Evolutionary conservation across 2,888 invertebrate genomes (phyloP).

Genomic region (Microplitis manilae): DNA sequence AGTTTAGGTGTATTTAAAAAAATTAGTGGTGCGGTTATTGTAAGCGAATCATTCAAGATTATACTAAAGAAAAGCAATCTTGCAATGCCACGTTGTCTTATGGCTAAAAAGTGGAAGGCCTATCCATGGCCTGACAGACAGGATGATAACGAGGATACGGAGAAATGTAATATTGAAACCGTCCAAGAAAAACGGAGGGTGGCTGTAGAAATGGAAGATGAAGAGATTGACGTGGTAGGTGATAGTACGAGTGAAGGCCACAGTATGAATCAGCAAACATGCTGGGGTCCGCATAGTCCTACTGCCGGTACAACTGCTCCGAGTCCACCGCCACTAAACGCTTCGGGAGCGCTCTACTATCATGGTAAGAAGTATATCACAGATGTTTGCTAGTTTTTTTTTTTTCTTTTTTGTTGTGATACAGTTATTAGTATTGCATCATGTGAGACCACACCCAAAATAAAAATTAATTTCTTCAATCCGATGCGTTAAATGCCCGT

Average conservation of each 20-base stretch:
- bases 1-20: neutral
- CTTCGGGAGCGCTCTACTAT: conserved; percentile 69
- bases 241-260: conserved; percentile 69
- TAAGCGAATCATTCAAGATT: neutral
- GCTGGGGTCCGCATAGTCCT: conserved; percentile 84
- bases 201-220: conserved; percentile 70
- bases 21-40: neutral
- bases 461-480: too few species aligned
- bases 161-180: conserved; percentile 43
- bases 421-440: too few species aligned
- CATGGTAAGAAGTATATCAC: conserved; percentile 57
- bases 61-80: conserved; percentile 56
- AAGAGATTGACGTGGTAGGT: conserved; percentile 91
- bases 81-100: conserved; percentile 94
- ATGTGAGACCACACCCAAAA: too few species aligned
- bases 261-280: conserved; percentile 71
- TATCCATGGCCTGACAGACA: conserved; percentile 83
- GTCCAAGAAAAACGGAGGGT: conserved; percentile 49
- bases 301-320: conserved; percentile 81
- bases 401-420: neutral
- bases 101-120: conserved; percentile 97
- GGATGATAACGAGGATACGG: conserved; percentile 65
- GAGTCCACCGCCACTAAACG: conserved; percentile 69
- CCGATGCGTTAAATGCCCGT: too few species aligned
- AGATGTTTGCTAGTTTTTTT: conserved; percentile 2